Evolutionary conservation across 2,888 invertebrate genomes (phyloP), one percentile per base, ranked within the genome.

Genomic region (Temnothorax rugatulus): DNA sequence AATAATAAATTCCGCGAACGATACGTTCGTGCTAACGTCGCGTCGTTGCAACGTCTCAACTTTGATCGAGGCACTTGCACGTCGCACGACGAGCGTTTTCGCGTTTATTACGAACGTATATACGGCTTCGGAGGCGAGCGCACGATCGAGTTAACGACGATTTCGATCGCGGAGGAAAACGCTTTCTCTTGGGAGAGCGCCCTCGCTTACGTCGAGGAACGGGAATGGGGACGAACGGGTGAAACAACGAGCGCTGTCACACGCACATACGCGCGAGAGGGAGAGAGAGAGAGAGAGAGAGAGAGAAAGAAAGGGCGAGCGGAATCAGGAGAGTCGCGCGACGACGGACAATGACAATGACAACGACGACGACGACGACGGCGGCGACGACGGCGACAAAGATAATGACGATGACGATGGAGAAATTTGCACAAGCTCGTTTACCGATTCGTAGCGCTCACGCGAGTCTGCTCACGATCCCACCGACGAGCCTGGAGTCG

Each of bases 401-500:
- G 34, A 50, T 38, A 54, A 71, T n/a, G 73, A 13, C 77, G 18
- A 38, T 21, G 15, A 47, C 74, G 25, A 75, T 61, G 47, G 64
- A 9, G 13, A 47, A n/a, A 34, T 59, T 61, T 68, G 34, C 41
- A 18, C 44, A 68, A 57, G 11, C 38, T 52, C 18, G n/a, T 92
- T 93, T 81, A 93, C 93, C 92, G 91, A 92, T 91, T 91, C 83
- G 87, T 88, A 91, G 87, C 89, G 86, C 79, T 90, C 88, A 91
- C 89, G 84, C 90, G 89, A 92, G 88, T 91, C 88, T 91, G 91
- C 90, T 34, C 73, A 90, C 90, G 88, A 90, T 92, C 93, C 79
- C 91, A 91, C 93, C 92, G 92, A 93, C 92, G 92, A 93, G 92
- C 92, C 90, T 91, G 93, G 93, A 93, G 93, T 92, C 93, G 91